Base-by-base conservation (phyloP, 2,113 vertebrate species). In the Edolisoma coerulescens region DNA sequence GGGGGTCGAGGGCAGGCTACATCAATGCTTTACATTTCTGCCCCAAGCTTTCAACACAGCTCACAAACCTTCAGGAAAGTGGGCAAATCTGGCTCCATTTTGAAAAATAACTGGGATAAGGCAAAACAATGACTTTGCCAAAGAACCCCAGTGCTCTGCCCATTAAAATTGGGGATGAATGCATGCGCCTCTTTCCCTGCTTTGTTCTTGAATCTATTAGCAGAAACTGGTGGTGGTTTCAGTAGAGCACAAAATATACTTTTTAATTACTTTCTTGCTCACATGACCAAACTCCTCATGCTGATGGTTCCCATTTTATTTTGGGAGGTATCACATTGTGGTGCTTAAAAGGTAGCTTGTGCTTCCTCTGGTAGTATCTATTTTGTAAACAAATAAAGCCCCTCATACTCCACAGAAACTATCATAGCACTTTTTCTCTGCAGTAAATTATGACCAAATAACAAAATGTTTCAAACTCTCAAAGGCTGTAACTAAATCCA, bases 391-490 rank as follows among this genome's bases (percentile, higher is more conserved):
- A 65, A 81, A 73, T 67, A 50, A 75, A 87, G 39, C 54, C 60
- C 39, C 49, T 63, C 42, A 70, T 47, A 53, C 67, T 87, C 47
- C 57, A 41, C 61, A 77, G 50, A 71, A 90, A 79, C 26, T 76
- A 20, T 45, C 74, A 37, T 11, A 75, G 49, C 45, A 75, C 83
- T 73, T 92, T 97, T 96, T n/a, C 81, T 92, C 84, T 93, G 84
- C 54, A 61, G 42, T 50, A 93, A 70, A 90, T 85, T 70, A 89
- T 42, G 70, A 87, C 52, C 61, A 77, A 96, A 80, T 89, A 96
- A 86, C 73, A 95, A 89, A 91, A 91, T 54, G 53, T 81, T 96
- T 96, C 74, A 84, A 89, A 71, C 65, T 84, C 69, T 89, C 60
- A 28, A 89, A 93, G 76, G 15, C 80, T 84, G 57, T 84, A 83